phyloP scores from a whole-genome alignment of 2,888 invertebrate species.

The Imbricaverruca yamaguchii region DNA sequence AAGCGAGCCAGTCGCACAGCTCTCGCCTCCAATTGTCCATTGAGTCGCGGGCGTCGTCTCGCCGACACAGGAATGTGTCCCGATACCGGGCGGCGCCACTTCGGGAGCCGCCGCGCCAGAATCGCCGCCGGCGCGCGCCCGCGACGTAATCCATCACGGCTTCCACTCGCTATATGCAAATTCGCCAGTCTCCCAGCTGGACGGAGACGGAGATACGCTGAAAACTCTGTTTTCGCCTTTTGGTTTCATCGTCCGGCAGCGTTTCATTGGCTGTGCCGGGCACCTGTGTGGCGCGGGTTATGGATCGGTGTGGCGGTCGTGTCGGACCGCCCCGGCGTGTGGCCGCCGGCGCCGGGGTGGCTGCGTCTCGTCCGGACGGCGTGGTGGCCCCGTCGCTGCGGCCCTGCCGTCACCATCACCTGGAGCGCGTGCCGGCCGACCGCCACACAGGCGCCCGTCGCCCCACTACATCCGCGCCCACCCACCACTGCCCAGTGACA shows the following conservation, averaged over 20 bases:
- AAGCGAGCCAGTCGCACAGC: neutral
- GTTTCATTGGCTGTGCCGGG: slow-evolving; percentile 5
- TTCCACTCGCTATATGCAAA: slow-evolving; percentile 10
- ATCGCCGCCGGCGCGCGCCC: no score
- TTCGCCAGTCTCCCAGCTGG: neutral
- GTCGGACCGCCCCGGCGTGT: neutral
- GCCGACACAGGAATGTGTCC: neutral
- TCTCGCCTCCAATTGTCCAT: neutral
- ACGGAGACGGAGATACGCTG: neutral
- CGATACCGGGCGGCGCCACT: neutral
- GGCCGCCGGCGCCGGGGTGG: neutral
- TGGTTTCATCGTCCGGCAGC: slow-evolving; percentile 2
- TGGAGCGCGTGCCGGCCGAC: neutral
- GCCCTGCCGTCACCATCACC: neutral
- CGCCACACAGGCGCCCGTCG: neutral
- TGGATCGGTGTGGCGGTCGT: neutral
- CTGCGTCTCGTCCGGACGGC: no score
- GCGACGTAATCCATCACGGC: neutral
- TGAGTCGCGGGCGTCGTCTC: neutral
- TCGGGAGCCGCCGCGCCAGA: neutral
- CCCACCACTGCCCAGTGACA: neutral
- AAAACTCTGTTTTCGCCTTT: slow-evolving; percentile 17
- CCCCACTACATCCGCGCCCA: neutral
- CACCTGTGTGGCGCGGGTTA: neutral
- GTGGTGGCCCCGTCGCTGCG: no score